Evolutionary conservation across 1,140 invertebrate species (phyloP).

Genomic region (Lasioglossum albipes): DNA sequence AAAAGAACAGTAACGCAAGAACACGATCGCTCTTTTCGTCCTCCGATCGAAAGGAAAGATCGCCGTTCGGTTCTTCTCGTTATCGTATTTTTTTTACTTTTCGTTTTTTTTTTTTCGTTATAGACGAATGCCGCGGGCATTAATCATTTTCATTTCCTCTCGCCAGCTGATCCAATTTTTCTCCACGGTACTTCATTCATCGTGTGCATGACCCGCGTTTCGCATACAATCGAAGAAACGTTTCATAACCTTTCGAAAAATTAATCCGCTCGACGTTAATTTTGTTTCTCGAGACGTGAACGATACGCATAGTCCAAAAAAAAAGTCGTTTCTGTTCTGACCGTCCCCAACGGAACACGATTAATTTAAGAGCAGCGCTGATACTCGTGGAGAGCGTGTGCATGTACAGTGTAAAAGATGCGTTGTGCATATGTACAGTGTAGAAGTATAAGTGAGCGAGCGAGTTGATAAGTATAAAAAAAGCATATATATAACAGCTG

Average conservation of each 20-base stretch:
- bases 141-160: slow-evolving; percentile 25
- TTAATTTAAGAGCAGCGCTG: slow-evolving; percentile 74
- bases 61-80: neutral
- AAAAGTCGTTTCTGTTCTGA: slow-evolving; percentile 54
- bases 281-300: neutral
- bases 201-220: neutral
- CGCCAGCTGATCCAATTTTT: slow-evolving; percentile 7
- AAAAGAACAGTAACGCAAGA: neutral
- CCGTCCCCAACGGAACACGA: slow-evolving; percentile 66
- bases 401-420: slow-evolving; percentile 80
- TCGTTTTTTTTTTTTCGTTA: neutral
- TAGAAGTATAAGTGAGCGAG: slow-evolving; percentile 73
- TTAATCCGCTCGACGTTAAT: too few species aligned
- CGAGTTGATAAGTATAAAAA: slow-evolving; percentile 60
- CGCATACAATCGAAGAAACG: neutral
- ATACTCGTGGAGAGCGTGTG: slow-evolving; percentile 75
- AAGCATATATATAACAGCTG: slow-evolving; percentile 75
- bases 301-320: neutral
- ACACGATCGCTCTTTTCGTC: neutral
- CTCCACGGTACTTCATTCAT: neutral
- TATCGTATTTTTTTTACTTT: slow-evolving; percentile 12
- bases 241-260: neutral
- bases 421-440: slow-evolving; percentile 80
- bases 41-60: slow-evolving; percentile 5
- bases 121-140: neutral